Conservation (phyloP, 2,888 invertebrate genomes). For the Stramonita haemastoma region DNA sequence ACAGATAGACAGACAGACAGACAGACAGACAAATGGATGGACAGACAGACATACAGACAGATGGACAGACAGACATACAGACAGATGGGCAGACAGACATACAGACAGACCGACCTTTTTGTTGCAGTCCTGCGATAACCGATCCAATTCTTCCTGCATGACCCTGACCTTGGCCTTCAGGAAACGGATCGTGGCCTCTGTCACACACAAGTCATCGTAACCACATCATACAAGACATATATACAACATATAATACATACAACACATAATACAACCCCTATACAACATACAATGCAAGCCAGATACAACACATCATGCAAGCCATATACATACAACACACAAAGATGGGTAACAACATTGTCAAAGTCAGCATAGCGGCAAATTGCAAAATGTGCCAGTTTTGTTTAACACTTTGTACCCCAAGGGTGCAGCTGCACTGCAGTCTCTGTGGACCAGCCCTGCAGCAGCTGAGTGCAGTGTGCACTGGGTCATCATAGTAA, state of each 20-base stretch:
- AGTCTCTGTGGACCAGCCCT: too few relatives aligned
- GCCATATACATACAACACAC: too few relatives aligned
- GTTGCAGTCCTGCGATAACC: slow-evolving; percentile 69
- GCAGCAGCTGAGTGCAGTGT: too few relatives aligned
- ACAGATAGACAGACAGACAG: not conserved
- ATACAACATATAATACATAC: not conserved
- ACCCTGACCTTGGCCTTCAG: slow-evolving; percentile 77
- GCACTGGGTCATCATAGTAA: too few relatives aligned
- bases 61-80: not conserved
- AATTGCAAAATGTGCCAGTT: too few relatives aligned
- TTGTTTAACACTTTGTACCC: too few relatives aligned
- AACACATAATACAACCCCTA: not conserved
- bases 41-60: not conserved
- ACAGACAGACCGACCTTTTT: slow-evolving; percentile 60
- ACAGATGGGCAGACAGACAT: not conserved
- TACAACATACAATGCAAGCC: too few relatives aligned
- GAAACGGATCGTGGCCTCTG: slow-evolving; percentile 77
- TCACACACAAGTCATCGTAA: not conserved
- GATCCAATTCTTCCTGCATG: slow-evolving; percentile 77
- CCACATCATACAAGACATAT: not conserved
- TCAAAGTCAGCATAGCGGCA: too few relatives aligned
- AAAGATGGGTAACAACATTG: too few relatives aligned
- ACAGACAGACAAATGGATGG: not conserved
- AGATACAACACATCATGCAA: too few relatives aligned
- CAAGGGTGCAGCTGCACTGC: too few relatives aligned